Conservation (phyloP, 2,797 vertebrate species). For the Microchirus variegatus region DNA sequence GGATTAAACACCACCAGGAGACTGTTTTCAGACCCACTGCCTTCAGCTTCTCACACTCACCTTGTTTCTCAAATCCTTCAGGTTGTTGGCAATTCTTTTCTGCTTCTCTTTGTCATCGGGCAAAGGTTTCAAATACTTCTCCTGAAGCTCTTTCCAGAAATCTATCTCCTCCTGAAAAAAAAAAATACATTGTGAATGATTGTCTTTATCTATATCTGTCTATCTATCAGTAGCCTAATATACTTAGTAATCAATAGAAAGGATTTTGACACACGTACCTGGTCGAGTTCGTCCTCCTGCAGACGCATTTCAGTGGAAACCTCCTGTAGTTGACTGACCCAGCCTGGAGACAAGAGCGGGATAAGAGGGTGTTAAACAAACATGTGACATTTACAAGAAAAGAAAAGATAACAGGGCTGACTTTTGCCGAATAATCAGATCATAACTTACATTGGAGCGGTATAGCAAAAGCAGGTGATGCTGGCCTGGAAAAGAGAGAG, state of each 20-base stretch:
- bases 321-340: slow-evolving; percentile 59
- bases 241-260: too few species aligned
- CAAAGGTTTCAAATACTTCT: slow-evolving; percentile 70
- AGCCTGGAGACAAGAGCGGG: slow-evolving; percentile 32
- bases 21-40: rapidly evolving
- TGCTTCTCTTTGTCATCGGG: slow-evolving; percentile 63
- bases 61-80: slow-evolving; percentile 73
- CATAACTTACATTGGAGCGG: slow-evolving; percentile 29
- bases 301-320: slow-evolving; percentile 45
- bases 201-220: too few species aligned
- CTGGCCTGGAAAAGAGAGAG: slow-evolving; percentile 28
- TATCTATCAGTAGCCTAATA: too few species aligned
- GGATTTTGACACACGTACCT: slow-evolving; percentile 38
- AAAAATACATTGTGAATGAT: too few species aligned
- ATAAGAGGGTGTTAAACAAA: background rate
- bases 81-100: slow-evolving; percentile 48
- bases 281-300: slow-evolving; percentile 32
- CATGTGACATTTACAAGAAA: background rate
- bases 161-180: slow-evolving; percentile 58
- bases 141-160: slow-evolving; percentile 66
- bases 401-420: background rate
- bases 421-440: background rate
- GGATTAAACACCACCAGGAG: background rate
- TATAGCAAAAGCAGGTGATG: background rate
- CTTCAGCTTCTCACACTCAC: slow-evolving; percentile 16